A percentile compares a stretch with the other conserved stretches of the same genome.
Conservation (phyloP, 64 coral and sea anemone genomes). For the Montipora capricornis region DNA sequence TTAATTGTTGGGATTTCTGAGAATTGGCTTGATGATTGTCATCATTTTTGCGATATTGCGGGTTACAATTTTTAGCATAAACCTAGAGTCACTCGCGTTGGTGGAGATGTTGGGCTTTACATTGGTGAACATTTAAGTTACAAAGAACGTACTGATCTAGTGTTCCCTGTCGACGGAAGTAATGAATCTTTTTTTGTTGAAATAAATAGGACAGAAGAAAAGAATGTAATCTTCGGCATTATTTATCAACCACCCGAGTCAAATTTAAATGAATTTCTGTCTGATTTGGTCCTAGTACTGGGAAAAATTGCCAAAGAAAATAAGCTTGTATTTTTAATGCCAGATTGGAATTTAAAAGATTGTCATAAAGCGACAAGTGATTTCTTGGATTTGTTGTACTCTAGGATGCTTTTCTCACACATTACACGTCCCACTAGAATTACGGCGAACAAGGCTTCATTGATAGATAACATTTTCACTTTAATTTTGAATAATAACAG, state of each 20-base stretch:
- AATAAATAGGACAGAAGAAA: slow-evolving; percentile 41
- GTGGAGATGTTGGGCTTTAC: slow-evolving; percentile 71
- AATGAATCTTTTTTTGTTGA: slow-evolving; percentile 69
- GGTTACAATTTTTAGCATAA: slow-evolving; percentile 71
- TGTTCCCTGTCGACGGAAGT: slow-evolving; percentile 13
- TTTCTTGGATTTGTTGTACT: slow-evolving; percentile 70
- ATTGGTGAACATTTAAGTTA: slow-evolving; percentile 52
- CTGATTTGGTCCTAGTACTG: slow-evolving; percentile 54
- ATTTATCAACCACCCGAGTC: slow-evolving; percentile 43
- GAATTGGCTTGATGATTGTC: slow-evolving; percentile 68
- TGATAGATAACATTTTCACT: slow-evolving; percentile 55
- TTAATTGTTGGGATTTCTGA: slow-evolving; percentile 59
- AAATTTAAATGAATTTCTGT: slow-evolving; percentile 53
- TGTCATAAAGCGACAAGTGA: slow-evolving; percentile 1
- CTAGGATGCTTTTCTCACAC: slow-evolving; percentile 46
- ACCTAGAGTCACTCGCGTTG: neutral
- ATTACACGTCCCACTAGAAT: slow-evolving; percentile 72
- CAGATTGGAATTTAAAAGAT: slow-evolving; percentile 62
- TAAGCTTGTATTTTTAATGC: slow-evolving; percentile 57
- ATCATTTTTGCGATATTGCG: slow-evolving; percentile 31
- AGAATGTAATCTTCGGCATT: slow-evolving; percentile 52
- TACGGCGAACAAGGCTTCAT: slow-evolving; percentile 54
- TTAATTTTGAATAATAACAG: slow-evolving; percentile 10
- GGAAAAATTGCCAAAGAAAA: slow-evolving; percentile 63
- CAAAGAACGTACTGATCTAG: slow-evolving; percentile 44